phyloP scores from a whole-genome alignment of 2,888 invertebrate species.

The Deilephila porcellus region DNA sequence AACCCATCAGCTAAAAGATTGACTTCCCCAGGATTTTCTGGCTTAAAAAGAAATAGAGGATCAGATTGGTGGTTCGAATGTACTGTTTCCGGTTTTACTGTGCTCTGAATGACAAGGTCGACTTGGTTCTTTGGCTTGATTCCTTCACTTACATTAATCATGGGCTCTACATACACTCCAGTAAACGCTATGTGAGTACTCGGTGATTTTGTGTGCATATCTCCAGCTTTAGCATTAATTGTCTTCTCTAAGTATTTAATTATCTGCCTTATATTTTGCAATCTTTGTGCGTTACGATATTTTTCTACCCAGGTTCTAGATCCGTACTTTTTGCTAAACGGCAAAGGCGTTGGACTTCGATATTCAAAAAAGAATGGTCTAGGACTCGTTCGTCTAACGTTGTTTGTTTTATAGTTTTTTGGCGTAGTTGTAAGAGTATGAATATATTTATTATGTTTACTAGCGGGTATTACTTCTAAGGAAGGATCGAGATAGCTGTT shows the following conservation, averaged over 20 bases:
- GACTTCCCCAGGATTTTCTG: constrained; percentile 89
- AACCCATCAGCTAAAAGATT: constrained; percentile 87
- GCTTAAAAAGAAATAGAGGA: constrained; percentile 89
- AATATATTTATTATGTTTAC: constrained; percentile 44
- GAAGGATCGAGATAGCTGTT: constrained; percentile 65
- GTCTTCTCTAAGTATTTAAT: constrained; percentile 78
- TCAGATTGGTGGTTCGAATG: constrained; percentile 78
- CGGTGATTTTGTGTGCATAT: constrained; percentile 61
- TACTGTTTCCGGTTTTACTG: constrained; percentile 53
- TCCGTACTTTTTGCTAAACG: constrained; percentile 69
- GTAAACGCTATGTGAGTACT: constrained; percentile 71
- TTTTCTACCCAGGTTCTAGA: constrained; percentile 76
- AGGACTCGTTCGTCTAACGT: constrained; percentile 75
- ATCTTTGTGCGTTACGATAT: constrained; percentile 74
- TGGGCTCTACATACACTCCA: constrained; percentile 71
- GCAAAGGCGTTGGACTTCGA: constrained; percentile 69
- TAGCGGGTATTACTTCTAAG: constrained; percentile 52
- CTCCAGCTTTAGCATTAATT: constrained; percentile 76
- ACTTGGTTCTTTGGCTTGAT: constrained; percentile 35
- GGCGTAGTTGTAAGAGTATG: constrained; percentile 45
- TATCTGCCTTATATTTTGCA: constrained; percentile 75
- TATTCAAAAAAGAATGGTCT: constrained; percentile 80
- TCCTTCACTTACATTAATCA: constrained; percentile 46
- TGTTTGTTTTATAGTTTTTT: constrained; percentile 46
- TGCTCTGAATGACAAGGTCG: constrained; percentile 52